Evolutionary conservation across 2,797 vertebrate species (phyloP).

Genomic region (Salmo trutta): DNA sequence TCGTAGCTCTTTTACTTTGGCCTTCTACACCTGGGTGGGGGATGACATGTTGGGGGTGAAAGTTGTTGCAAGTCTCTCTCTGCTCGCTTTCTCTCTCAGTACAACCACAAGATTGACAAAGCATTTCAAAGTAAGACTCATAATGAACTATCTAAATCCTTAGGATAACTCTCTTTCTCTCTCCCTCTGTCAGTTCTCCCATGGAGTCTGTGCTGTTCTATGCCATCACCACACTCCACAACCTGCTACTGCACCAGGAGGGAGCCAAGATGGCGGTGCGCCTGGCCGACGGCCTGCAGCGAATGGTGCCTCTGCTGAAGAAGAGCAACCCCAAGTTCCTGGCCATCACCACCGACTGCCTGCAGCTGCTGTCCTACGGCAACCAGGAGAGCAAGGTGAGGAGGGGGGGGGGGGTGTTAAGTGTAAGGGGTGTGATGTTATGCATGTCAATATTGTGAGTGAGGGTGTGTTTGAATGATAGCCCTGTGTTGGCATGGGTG

Average conservation of each 20-base stretch:
- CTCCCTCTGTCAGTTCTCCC: conserved; percentile 80
- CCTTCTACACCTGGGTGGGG: background rate
- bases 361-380: conserved; percentile 94
- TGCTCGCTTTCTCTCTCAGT: too few relatives aligned
- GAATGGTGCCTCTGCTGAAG: conserved; percentile 97
- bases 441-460: background rate
- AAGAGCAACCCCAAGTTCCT: conserved; percentile 98
- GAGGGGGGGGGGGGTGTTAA: too few relatives aligned
- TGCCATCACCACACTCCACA: conserved; percentile 98
- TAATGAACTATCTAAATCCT: background rate
- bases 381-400: conserved; percentile 98
- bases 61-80: too few relatives aligned
- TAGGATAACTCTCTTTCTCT: background rate
- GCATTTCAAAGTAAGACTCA: too few relatives aligned
- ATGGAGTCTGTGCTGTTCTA: conserved; percentile 97
- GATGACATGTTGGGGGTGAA: too few relatives aligned
- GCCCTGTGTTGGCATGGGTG: background rate
- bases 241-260: conserved; percentile 96
- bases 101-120: too few relatives aligned
- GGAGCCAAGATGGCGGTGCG: conserved; percentile 99
- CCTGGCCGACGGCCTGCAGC: conserved; percentile 93
- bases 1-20: background rate
- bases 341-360: conserved; percentile 97
- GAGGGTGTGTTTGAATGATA: background rate
- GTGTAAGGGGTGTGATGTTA: too few relatives aligned